Conservation (phyloP, 2,888 invertebrate genomes). For the Allolobophora icterica region DNA sequence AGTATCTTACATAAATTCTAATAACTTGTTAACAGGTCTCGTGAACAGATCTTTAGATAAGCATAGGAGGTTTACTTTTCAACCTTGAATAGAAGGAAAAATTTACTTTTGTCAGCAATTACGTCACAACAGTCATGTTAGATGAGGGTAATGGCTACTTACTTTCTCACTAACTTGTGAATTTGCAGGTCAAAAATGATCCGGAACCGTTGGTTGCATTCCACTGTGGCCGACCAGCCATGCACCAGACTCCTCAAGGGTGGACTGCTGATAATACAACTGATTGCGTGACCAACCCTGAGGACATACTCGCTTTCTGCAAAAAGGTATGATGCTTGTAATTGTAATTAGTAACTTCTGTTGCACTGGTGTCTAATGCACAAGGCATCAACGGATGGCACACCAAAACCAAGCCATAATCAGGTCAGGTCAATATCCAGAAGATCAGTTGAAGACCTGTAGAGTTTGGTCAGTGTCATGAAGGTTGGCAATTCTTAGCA, state of each 20-base stretch:
- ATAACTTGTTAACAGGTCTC: no score
- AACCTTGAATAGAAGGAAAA: background rate
- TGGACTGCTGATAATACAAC: conserved; percentile 85
- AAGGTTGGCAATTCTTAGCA: no score
- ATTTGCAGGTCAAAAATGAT: background rate
- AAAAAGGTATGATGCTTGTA: conserved; percentile 28
- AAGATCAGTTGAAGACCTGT: no score
- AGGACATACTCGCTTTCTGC: conserved; percentile 94
- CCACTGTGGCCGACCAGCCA: conserved; percentile 58
- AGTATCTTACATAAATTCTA: no score
- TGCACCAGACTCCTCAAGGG: conserved; percentile 56
- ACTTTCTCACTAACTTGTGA: background rate
- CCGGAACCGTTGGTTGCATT: conserved; percentile 56
- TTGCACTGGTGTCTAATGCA: no score
- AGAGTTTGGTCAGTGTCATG: no score
- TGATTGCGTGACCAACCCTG: conserved; percentile 86
- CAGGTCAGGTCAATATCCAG: no score
- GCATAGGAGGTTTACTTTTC: background rate
- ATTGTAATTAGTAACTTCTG: background rate
- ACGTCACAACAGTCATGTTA: background rate
- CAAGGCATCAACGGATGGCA: no score
- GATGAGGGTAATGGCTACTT: background rate
- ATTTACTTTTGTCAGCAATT: background rate
- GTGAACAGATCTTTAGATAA: no score
- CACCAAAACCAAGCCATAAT: no score